phyloP scores from a whole-genome alignment of 2,113 vertebrate genomes.

The Bucco capensis region DNA sequence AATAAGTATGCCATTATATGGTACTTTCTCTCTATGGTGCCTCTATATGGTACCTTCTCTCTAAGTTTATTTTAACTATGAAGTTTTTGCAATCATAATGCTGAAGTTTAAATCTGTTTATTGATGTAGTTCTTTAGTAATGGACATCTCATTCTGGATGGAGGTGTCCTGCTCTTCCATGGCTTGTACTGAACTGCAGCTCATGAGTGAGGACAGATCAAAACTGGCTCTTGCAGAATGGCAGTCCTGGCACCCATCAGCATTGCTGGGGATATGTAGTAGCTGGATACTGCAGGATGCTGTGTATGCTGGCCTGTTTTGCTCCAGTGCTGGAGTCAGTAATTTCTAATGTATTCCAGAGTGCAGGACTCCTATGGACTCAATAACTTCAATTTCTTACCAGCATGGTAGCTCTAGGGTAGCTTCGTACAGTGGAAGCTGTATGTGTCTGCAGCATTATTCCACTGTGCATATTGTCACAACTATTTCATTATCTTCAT shows the following conservation, averaged over 20 bases:
- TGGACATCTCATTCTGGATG: background rate
- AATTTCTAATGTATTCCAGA: background rate
- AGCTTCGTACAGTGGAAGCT: background rate
- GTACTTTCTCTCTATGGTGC: too few relatives aligned
- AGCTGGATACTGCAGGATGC: background rate
- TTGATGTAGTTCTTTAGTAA: background rate
- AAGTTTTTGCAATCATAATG: background rate
- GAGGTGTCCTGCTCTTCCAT: background rate
- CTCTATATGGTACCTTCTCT: background rate
- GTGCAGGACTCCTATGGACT: background rate
- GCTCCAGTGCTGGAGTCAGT: background rate
- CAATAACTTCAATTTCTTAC: background rate
- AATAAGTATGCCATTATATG: too few relatives aligned
- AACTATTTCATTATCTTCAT: background rate
- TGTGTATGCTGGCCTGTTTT: background rate
- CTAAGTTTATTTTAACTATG: background rate
- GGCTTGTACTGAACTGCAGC: background rate
- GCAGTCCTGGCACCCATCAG: rapidly evolving
- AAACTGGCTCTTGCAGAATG: background rate
- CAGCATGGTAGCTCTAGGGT: background rate
- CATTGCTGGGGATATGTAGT: rapidly evolving
- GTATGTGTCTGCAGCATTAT: background rate
- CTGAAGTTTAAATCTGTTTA: background rate
- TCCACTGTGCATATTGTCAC: background rate
- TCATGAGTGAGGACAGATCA: background rate